Base-by-base conservation (phyloP, 2,888 invertebrate species). In the Perdita meconis region DNA sequence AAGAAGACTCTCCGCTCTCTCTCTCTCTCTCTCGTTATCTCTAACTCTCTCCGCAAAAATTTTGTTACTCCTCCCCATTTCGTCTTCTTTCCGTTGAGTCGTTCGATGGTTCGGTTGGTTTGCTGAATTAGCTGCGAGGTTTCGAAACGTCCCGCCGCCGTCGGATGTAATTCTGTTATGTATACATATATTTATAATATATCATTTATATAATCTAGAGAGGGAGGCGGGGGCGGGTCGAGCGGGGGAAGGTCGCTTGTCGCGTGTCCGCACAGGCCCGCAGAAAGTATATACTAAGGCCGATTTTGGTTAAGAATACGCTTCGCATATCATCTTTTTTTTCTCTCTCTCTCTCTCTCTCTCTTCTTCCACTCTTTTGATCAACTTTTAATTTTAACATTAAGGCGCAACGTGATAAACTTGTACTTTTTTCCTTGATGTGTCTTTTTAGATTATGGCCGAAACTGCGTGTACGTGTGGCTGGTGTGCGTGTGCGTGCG, bases 341-440 rank as follows among this genome's bases (percentile, higher is more conserved):
- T n/a, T 55, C 19, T 56, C 24, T 38, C 24, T 63, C 63, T 53
- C 26, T 68, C 26, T 50, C 38, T 60, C 38, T 51, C 63, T 61
- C 60, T 73, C 74, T 42, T 74, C 81, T 86, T 86, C 86, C 83
- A 84, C 80, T 84, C 86, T 90, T 91, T 91, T 91, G 91, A 91
- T 91, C 90, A 91, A 91, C 89, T 91, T 91, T 91, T 91, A 90
- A 90, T 91, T 90, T 91, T 91, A 90, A 90, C 91, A 89, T 91
- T 85, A 91, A 91, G 91, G 91, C 91, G 91, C 91, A 91, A 91
- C 91, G 91, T 91, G 91, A 91, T 85, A 91, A 91, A 91, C 90
- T 91, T 91, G 91, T 91, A 91, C 91, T 91, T 91, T 91, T 90
- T 91, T 91, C 90, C 91, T 90, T 90, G 90, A 91, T 91, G 91